Evolutionary conservation across 2,888 invertebrate species (phyloP), one percentile per base, ranked within the genome.

Genomic region (Sipha maydis): DNA sequence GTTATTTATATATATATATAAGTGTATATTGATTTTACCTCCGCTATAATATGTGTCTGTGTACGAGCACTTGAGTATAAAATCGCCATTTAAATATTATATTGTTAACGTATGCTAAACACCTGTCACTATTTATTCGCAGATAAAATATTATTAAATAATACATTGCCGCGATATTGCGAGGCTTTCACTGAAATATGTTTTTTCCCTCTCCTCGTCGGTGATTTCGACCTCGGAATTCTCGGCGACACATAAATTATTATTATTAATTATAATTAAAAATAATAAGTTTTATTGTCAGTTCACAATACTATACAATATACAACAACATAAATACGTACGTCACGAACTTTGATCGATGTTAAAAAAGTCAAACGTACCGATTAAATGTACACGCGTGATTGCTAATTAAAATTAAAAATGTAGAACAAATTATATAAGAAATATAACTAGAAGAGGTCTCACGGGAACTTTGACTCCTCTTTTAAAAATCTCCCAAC

Each of bases 101-200:
- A 77, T 85, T 85, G 85, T 85, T 85, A 69, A 78, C 77, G 85
- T 85, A 85, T 85, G 85, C 67, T 85, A 85, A 85, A 77, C 48
- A 69, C 48, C 48, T 85, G 85, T 69, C 77, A 48, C 69, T 77
- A 34, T 69, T 19, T 77, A 67, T 85, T 85, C 19, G 67, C 85
- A 31, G 67, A 48, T 79, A 28, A 80, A 80, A n/a, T 69, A 67
- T 69, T 41, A 28, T 69, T n/a, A 69, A 80, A 79, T 80, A 80
- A 67, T 67, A 41, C 67, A 17, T 61, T 11, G 69, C 69, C 1
- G 25, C 38, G n/a, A 28, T 54, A 19, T 31, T 19, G 75, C 34
- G 38, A 25, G 38, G 84, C 75, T 84, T 76, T 84, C 76, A 76
- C 84, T 61, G 41, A 84, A 84, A 84, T 61, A 48, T 48, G 11